Evolutionary conservation across 2,113 vertebrate genomes (phyloP), one percentile per base, ranked within the genome.

Genomic region (Mormyrus lacerda): DNA sequence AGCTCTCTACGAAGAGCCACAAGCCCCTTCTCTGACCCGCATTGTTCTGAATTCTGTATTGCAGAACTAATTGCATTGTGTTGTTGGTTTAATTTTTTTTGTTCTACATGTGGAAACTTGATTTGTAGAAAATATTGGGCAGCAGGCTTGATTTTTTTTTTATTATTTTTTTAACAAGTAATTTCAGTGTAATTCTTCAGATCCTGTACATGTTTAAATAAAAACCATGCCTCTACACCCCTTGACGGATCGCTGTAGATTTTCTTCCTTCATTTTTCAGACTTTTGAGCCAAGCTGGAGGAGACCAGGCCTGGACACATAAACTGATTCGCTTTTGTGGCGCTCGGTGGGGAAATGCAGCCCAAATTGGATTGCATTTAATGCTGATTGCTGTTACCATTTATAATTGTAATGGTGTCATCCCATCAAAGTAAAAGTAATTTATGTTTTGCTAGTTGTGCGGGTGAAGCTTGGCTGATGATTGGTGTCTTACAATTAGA

Each of bases 81-180:
- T 31, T 86, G 61, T 91, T 21, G 88, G 91, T 53, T 90, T n/a
- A n/a, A n/a, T 45, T 90, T 85, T 90, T 91, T 90, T 55, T 95
- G 94, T 90, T 90, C 93, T 94, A 92, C 91, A 93, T 97, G 94
- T 95, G 93, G 92, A 93, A 93, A 88, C 79, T 92, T 94, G 11
- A 47, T 92, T 95, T 95, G 92, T 96, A 94, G 93, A 91, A 91
- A 87, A 89, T 91, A 65, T 10, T 73, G 76, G 88, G 91, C 61
- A 24, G 51, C 73, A 84, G 85, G 65, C 85, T 47, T 73, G 84
- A 55, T 45, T 83, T 31, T 87, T 82, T 86, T 69, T 44, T 44
- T 3, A 1, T 50, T 61, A 27, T 89, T 92, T 93, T 90, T 90
- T 48, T 21, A 69, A 55, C 53, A 88, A 4, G 48, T 51, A 53